A percentile compares a stretch with the other conserved stretches of the same genome.
phyloP scores from a whole-genome alignment of 64 coral and sea anemone species.

The Catalaphyllia jardinei region DNA sequence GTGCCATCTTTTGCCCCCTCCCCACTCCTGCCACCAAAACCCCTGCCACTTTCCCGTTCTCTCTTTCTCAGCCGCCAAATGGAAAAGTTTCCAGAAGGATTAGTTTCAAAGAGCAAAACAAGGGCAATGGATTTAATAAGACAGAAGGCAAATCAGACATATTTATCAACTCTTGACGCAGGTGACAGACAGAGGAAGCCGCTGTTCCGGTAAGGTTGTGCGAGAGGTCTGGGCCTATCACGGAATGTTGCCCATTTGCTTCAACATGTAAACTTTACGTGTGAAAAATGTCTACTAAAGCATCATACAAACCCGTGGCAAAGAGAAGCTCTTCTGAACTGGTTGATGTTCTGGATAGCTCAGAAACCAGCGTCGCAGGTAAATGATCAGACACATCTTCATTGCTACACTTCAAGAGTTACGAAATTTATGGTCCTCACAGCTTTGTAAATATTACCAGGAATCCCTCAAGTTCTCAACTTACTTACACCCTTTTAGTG shows the following conservation, averaged over 20 bases:
- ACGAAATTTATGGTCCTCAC: neutral
- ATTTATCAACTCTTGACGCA: neutral
- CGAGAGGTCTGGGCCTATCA: neutral
- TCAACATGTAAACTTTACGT: neutral
- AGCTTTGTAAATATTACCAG: neutral
- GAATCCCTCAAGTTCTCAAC: neutral
- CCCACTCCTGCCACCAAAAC: too few relatives aligned
- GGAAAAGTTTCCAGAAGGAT: too few relatives aligned
- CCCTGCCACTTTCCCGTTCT: too few relatives aligned
- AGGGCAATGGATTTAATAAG: neutral
- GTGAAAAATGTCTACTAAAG: neutral
- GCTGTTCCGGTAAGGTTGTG: neutral
- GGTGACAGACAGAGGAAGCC: neutral
- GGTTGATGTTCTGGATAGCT: slow-evolving; percentile 10
- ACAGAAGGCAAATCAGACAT: neutral
- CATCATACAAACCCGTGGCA: neutral
- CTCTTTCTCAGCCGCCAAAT: too few relatives aligned
- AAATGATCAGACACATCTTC: neutral
- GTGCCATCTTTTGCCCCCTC: too few relatives aligned
- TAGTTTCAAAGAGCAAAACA: too few relatives aligned
- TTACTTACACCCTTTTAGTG: neutral
- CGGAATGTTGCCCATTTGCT: neutral
- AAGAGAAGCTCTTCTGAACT: slow-evolving; percentile 1
- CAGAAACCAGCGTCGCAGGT: slow-evolving; percentile 3
- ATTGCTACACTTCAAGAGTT: neutral